Evolutionary conservation across 2,113 vertebrate genomes (phyloP).

Genomic region (Verasper variegatus): DNA sequence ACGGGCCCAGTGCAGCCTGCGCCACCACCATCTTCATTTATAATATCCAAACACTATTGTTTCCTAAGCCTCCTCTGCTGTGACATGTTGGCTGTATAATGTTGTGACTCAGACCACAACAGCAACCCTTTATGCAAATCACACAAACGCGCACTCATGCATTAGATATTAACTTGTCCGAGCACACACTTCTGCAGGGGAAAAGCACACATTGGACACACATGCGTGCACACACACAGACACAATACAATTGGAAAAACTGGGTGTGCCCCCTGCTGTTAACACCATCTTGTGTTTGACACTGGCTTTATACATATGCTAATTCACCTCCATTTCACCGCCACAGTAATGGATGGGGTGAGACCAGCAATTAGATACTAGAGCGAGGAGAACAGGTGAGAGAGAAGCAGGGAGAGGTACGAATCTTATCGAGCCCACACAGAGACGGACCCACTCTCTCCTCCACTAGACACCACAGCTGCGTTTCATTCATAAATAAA

Average conservation of each 20-base stretch:
- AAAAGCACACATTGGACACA: constrained; percentile 24
- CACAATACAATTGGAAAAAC: constrained; percentile 53
- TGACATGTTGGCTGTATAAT: constrained; percentile 2
- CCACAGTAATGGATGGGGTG: constrained; percentile 69
- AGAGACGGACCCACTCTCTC: constrained; percentile 9
- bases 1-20: not conserved
- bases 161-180: constrained; percentile 35
- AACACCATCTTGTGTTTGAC: constrained; percentile 76
- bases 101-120: constrained; percentile 25
- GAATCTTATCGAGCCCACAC: constrained; percentile 46
- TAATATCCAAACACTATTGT: not conserved
- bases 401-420: constrained; percentile 19
- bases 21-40: not conserved
- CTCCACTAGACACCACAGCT: constrained; percentile 21
- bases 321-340: constrained; percentile 71
- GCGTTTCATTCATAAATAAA: constrained; percentile 57
- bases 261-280: constrained; percentile 67
- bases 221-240: not conserved
- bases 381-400: constrained; percentile 34
- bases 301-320: constrained; percentile 74
- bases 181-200: constrained; percentile 10
- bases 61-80: not conserved
- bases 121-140: constrained; percentile 24
- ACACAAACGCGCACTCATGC: constrained; percentile 36
- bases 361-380: constrained; percentile 64